Conservation (phyloP, 2,888 invertebrate genomes). For the Xestobium rufovillosum region DNA sequence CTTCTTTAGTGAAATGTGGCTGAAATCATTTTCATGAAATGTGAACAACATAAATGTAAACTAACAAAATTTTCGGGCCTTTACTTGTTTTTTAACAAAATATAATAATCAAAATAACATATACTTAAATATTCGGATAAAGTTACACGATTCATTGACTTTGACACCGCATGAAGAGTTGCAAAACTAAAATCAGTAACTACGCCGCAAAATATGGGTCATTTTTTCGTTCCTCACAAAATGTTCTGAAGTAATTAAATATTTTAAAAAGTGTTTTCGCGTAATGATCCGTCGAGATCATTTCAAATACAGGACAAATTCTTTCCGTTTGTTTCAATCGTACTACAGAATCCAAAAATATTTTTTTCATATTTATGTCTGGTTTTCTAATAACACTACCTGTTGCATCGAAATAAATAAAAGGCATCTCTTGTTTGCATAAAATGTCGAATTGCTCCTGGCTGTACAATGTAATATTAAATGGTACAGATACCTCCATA, state of each 20-base stretch:
- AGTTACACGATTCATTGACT: background rate
- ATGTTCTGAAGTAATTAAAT: background rate
- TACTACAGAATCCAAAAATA: constrained; percentile 4
- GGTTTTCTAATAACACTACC: constrained; percentile 8
- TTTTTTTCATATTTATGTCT: background rate
- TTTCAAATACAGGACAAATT: constrained; percentile 3
- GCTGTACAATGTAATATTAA: constrained; percentile 11
- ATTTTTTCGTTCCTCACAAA: constrained; percentile 8
- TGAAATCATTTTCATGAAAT: constrained; percentile 1
- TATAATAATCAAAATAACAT: constrained; percentile 1
- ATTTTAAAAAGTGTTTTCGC: too few relatives aligned
- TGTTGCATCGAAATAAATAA: constrained; percentile 13
- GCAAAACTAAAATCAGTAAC: constrained; percentile 14
- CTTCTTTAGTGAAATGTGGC: too few relatives aligned
- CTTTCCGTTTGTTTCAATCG: background rate
- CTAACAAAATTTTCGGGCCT: background rate
- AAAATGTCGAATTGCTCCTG: constrained; percentile 3
- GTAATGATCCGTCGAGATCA: background rate
- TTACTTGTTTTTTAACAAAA: background rate
- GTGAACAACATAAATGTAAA: background rate
- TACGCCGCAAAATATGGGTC: constrained; percentile 9
- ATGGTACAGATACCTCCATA: constrained; percentile 10
- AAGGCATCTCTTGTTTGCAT: background rate
- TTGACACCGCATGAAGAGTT: constrained; percentile 5
- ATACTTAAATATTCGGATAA: background rate